Evolutionary conservation across 2,797 vertebrate species (phyloP).

Genomic region (Simalia tracyae): DNA sequence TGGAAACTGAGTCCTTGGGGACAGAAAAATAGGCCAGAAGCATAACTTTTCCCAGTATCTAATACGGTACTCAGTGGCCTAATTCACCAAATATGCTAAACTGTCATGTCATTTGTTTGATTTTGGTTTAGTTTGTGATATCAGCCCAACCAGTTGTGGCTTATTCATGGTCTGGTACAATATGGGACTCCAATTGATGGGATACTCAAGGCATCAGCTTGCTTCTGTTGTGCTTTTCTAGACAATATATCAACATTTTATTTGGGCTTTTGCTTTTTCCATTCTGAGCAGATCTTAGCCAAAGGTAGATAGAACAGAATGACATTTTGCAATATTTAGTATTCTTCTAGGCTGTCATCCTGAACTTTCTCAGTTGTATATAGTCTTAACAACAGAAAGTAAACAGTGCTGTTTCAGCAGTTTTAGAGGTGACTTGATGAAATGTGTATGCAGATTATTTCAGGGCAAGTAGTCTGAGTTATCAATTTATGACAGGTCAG

Average conservation of each 20-base stretch:
- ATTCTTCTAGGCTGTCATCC: background rate
- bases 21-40: background rate
- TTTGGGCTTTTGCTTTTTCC: background rate
- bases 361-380: background rate
- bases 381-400: constrained; percentile 18
- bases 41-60: background rate
- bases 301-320: background rate
- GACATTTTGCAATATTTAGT: constrained; percentile 8
- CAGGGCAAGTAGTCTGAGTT: constrained; percentile 31
- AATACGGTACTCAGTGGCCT: background rate
- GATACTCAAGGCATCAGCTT: background rate
- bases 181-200: background rate
- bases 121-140: background rate
- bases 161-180: background rate
- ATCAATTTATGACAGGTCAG: constrained; percentile 52
- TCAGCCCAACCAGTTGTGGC: background rate
- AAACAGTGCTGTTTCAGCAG: constrained; percentile 38
- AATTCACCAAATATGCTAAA: background rate
- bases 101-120: background rate
- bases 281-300: background rate
- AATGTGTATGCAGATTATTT: constrained; percentile 52
- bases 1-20: background rate
- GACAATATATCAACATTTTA: background rate
- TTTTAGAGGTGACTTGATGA: constrained; percentile 64
- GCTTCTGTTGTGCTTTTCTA: background rate